Conservation (phyloP, 2,113 vertebrate genomes). For the Megaceryle maxima region DNA sequence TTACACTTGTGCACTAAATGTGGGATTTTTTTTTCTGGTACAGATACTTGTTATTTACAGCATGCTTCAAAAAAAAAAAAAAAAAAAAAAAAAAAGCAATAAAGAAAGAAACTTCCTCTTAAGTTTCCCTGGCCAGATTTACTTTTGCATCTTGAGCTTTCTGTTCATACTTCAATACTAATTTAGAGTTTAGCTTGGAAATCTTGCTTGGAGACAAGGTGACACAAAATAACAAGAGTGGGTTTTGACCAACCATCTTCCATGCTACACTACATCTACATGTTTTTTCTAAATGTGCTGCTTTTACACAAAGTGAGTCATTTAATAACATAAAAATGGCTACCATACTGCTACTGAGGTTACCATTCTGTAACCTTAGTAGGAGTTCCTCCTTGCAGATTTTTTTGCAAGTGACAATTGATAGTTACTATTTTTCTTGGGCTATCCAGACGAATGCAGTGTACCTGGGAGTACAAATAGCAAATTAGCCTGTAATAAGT, state of each 20-base stretch:
- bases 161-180: not conserved
- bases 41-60: conserved; percentile 20
- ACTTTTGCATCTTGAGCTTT: not conserved
- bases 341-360: not conserved
- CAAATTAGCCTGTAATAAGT: not conserved
- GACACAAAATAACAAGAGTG: conserved; percentile 39
- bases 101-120: not conserved
- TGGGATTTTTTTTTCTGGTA: not conserved
- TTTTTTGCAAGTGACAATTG: conserved; percentile 16
- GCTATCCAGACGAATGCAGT: conserved; percentile 3
- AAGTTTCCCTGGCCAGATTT: not conserved
- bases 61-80: not conserved
- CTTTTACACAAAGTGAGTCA: not conserved
- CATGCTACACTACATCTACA: not conserved
- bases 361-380: not conserved
- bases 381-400: not conserved
- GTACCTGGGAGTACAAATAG: not conserved
- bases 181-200: conserved; percentile 9
- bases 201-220: not conserved
- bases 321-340: not conserved
- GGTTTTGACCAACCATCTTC: not conserved
- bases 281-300: conserved; percentile 1
- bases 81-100: not conserved
- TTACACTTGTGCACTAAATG: conserved; percentile 11
- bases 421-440: conserved; percentile 11